These are phyloP conservation scores for Halisarca cf. caerulea DNA, from an alignment of 37 sponge, comb jelly and placozoan species.

Conservation along the genomic window DNA sequence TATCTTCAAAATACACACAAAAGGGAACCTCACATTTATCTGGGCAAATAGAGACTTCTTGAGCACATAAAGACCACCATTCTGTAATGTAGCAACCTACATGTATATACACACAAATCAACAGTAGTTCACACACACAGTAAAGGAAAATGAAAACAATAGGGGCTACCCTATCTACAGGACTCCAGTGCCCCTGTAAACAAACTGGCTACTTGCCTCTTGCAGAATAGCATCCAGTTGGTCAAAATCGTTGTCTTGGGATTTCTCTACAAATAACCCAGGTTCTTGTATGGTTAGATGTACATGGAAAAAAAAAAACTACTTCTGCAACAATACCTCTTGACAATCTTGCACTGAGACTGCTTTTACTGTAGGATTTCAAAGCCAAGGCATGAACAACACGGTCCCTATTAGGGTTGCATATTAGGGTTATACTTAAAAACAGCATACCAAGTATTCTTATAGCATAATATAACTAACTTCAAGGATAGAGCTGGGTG, in stretches of 20 bases:
- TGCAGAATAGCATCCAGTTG: neutral
- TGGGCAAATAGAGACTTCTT: conserved; percentile 2
- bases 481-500: no score
- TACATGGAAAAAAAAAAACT: no score
- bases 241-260: neutral
- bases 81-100: neutral
- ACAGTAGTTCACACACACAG: no score
- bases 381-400: conserved; percentile 67
- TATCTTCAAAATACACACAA: neutral
- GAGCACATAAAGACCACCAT: neutral
- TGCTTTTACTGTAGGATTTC: conserved; percentile 44
- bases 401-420: conserved; percentile 57
- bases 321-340: conserved; percentile 60
- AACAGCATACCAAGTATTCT: no score
- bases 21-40: neutral
- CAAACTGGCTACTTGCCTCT: neutral
- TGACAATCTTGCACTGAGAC: conserved; percentile 46
- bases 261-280: neutral
- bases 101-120: neutral
- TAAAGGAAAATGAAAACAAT: no score
- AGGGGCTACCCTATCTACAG: no score
- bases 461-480: no score
- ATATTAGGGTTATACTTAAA: no score
- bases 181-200: no score
- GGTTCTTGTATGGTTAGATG: no score